phyloP scores from a whole-genome alignment of 2,888 invertebrate species.

The Chirona hameri region DNA sequence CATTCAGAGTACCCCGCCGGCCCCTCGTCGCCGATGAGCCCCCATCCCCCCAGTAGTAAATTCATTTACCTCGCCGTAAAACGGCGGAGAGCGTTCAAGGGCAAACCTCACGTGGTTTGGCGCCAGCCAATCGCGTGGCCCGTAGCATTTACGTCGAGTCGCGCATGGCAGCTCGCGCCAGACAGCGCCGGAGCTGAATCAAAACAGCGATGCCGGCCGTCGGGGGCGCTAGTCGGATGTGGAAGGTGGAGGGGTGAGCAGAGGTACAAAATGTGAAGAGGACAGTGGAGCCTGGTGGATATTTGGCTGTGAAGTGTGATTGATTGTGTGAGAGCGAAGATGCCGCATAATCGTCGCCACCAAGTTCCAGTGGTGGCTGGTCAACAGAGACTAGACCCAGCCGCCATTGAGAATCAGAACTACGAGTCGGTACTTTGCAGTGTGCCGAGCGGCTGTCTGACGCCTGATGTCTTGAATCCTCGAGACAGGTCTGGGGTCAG shows the following conservation, averaged over 20 bases:
- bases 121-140: slow-evolving; percentile 4
- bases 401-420: slow-evolving; percentile 46
- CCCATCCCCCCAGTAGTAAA: slow-evolving; percentile 9
- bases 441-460: slow-evolving; percentile 61
- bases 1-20: background rate
- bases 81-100: background rate
- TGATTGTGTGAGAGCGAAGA: slow-evolving; percentile 30
- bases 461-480: slow-evolving; percentile 39
- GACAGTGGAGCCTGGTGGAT: background rate
- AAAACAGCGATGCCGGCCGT: slow-evolving; percentile 41
- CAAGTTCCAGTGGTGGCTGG: slow-evolving; percentile 32
- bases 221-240: background rate
- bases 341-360: slow-evolving; percentile 39
- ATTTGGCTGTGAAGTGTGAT: slow-evolving; percentile 9
- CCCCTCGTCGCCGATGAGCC: background rate
- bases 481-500: slow-evolving; percentile 59
- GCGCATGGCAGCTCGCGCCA: slow-evolving; percentile 42
- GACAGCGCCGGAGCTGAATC: slow-evolving; percentile 45
- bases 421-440: slow-evolving; percentile 66
- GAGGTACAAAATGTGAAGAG: background rate
- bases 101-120: background rate
- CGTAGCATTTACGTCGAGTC: slow-evolving; percentile 25
- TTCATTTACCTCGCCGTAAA: slow-evolving; percentile 2
- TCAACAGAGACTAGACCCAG: slow-evolving; percentile 40
- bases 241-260: background rate